Evolutionary conservation across 1,140 invertebrate species (phyloP), one percentile per base, ranked within the genome.

Genomic region (Lutraria rhynchaena): DNA sequence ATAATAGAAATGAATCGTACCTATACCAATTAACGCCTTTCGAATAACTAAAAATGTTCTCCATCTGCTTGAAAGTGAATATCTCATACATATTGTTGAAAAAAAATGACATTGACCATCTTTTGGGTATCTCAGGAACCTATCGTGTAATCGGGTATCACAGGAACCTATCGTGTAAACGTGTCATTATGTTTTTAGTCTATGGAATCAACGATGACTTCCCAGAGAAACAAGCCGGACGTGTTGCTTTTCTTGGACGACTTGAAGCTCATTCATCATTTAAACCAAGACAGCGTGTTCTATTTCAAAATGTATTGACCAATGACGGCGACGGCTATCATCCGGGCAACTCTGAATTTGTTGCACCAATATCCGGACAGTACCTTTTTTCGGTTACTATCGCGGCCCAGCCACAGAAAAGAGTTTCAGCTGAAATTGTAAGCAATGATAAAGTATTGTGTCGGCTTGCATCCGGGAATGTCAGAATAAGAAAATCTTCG

Each of bases 331-430:
- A 33, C 37, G 60, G 74, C 17, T 77, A 46, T 24, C n/a, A 77
- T 11, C 11, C n/a, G 1, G 13, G 7, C 9, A 49, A 41, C 17
- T 58, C 44, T 7, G 46, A 51, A 24, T 77, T 77, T 37, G 53
- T 13, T 41, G 60, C 57, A 49, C 33, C 60, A n/a, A n/a, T 65
- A 13, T 27, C 74, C 9, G 58, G 74, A 17, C 15, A 37, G 19
- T 77, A 77, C 31, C 29, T 77, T 5, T 49, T 77, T 31, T 63
- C 74, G 15, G 44, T 77, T 13, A 77, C 60, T 22, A 46, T 51
- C 5, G n/a, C 58, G 22, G 60, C 74, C 33, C 33, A 77, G 35
- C 65, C 29, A 35, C 58, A 77, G 27, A 77, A 49, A 53, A 35
- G 35, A 37, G 71, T 74, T 31, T 77, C 58, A 3, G 60, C 74